These are phyloP conservation scores for Pseudococcus viburni DNA, from an alignment of 2,888 invertebrate genomes.

Conservation along the genomic window DNA sequence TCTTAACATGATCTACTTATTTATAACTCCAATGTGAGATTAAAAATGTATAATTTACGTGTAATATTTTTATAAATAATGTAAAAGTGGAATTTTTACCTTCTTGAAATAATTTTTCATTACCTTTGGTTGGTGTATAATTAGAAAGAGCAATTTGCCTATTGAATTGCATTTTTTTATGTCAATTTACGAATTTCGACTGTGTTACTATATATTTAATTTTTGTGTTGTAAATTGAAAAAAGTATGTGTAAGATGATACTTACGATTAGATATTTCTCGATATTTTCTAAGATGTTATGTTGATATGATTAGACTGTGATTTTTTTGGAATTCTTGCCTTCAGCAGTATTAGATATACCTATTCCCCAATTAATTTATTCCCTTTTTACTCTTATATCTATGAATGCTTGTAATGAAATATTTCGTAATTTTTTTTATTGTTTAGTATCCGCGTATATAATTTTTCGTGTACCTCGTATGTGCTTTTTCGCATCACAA, in stretches of 20 bases:
- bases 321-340: conserved; percentile 45
- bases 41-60: too few relatives aligned
- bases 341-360: conserved; percentile 44
- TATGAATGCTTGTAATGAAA: background rate
- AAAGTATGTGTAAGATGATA: background rate
- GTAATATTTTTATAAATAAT: background rate
- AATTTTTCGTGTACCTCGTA: background rate
- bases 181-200: conserved; percentile 20
- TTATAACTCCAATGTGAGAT: too few relatives aligned
- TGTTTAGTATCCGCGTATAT: conserved; percentile 13
- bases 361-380: conserved; percentile 18
- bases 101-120: background rate
- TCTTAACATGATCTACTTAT: too few relatives aligned
- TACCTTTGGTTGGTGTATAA: background rate
- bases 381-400: background rate
- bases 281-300: conserved; percentile 1
- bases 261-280: background rate
- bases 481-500: conserved; percentile 20
- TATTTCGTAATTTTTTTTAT: background rate
- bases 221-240: conserved; percentile 13
- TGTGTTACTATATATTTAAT: conserved; percentile 42
- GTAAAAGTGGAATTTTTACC: background rate
- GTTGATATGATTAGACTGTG: conserved; percentile 46
- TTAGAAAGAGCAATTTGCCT: background rate
- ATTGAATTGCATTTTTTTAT: background rate